Evolutionary conservation across 30 jellyfish, hydroid and myxozoan species (phyloP).

Genomic region (Chironex yamaguchii): DNA sequence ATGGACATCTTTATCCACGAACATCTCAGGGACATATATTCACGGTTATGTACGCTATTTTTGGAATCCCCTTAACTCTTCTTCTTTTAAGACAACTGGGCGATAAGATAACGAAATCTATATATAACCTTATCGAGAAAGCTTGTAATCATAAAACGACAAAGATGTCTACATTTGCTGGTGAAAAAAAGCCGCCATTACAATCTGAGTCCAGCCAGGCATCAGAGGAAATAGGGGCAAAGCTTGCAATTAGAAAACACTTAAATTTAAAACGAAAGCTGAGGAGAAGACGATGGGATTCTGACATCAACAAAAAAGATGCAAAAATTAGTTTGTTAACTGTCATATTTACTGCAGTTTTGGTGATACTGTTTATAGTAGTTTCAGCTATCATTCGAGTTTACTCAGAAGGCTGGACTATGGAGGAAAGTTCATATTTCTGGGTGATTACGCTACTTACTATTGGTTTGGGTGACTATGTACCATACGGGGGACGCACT

Average conservation of each 20-base stretch:
- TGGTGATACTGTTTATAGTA: slow-evolving; percentile 24
- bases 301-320: neutral
- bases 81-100: slow-evolving; percentile 59
- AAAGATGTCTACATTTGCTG: neutral
- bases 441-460: slow-evolving; percentile 72
- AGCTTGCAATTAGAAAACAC: no score
- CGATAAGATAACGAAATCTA: slow-evolving; percentile 33
- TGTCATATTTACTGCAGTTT: neutral
- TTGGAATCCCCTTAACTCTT: slow-evolving; percentile 65
- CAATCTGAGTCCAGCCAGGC: neutral
- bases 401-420: slow-evolving; percentile 64
- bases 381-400: slow-evolving; percentile 36
- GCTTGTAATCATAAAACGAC: neutral
- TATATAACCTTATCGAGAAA: neutral
- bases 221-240: neutral
- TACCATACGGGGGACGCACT: slow-evolving; percentile 65
- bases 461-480: slow-evolving; percentile 71
- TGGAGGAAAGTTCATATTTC: slow-evolving; percentile 55
- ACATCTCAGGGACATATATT: slow-evolving; percentile 36
- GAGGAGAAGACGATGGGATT: neutral
- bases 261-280: no score
- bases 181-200: neutral
- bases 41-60: slow-evolving; percentile 21
- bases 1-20: slow-evolving; percentile 70
- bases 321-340: neutral